These are phyloP conservation scores for Adelognathus sp. DNA, from an alignment of 2,888 invertebrate genomes.

Conservation along the genomic window DNA sequence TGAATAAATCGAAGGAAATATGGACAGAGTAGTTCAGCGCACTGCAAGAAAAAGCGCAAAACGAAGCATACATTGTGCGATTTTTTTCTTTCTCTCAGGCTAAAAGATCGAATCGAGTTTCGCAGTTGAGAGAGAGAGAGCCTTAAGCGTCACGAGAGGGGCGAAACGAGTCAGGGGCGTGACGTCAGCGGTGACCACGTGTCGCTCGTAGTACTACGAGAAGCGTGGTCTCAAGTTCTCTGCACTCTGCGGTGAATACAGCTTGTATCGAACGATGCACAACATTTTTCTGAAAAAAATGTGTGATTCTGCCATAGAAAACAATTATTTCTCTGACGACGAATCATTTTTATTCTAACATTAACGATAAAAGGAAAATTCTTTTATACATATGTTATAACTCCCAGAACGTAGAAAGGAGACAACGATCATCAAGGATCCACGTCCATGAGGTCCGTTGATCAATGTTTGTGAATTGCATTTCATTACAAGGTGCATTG, in stretches of 20 bases:
- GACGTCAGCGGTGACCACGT: conserved; percentile 68
- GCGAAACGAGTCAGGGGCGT: conserved; percentile 59
- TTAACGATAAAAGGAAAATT: no score
- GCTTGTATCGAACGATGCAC: background rate
- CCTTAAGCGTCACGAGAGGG: conserved; percentile 56
- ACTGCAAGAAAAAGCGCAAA: background rate
- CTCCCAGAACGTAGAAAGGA: no score
- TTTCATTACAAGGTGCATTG: no score
- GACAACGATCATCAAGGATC: no score
- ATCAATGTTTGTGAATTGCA: no score
- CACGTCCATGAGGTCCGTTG: no score
- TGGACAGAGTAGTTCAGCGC: background rate
- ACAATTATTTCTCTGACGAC: background rate
- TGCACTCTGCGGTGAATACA: conserved; percentile 7
- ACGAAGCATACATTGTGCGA: background rate
- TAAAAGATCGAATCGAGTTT: background rate
- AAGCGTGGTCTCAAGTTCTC: conserved; percentile 25
- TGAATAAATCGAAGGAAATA: background rate
- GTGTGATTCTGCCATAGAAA: background rate
- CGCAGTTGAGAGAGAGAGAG: conserved; percentile 49
- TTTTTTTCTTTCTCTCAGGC: background rate
- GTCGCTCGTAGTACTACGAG: conserved; percentile 63
- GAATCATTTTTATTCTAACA: background rate
- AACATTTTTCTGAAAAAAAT: background rate
- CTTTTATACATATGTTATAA: no score